Percentiles rank a stretch among this genome's conserved stretches.
Conservation (phyloP, 2,888 invertebrate genomes). For the Thysanoteuthis rhombus region DNA sequence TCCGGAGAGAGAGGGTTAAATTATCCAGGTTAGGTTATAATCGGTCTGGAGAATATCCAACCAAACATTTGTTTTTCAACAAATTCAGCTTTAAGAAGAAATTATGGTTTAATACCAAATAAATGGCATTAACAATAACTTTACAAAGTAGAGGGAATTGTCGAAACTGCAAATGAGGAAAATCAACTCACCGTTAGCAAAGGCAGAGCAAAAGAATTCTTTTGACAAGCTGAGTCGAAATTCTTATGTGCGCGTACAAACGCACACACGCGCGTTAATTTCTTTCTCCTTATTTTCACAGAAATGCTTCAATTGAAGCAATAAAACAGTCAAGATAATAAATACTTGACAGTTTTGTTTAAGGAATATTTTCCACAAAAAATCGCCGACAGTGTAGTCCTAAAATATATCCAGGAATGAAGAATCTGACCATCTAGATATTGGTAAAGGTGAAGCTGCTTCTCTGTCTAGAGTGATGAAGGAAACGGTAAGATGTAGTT, state of each 20-base stretch:
- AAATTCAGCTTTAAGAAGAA: not conserved
- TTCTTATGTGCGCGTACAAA: not conserved
- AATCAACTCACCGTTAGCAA: constrained; percentile 20
- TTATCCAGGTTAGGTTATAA: constrained; percentile 1
- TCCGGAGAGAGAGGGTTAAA: not conserved
- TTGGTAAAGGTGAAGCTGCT: not conserved
- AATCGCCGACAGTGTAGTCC: not conserved
- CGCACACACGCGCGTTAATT: not conserved
- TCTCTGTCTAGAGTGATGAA: not conserved
- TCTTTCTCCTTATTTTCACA: not conserved
- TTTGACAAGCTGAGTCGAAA: not conserved
- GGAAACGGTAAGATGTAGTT: not conserved
- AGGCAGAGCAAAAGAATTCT: not conserved
- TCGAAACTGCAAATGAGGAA: constrained; percentile 15
- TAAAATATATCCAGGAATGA: not conserved
- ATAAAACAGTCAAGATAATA: not conserved
- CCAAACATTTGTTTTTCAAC: not conserved
- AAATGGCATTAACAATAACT: not conserved
- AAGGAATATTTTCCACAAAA: not conserved
- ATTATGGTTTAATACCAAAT: not conserved
- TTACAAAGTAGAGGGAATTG: not conserved
- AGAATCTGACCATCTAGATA: not conserved
- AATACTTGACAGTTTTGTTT: not conserved
- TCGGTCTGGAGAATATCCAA: not conserved
- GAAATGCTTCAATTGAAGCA: not conserved